A percentile compares a stretch with the other conserved stretches of the same genome.
Evolutionary conservation across 1,140 invertebrate species (phyloP).

Genomic region (Ephestia elutella): DNA sequence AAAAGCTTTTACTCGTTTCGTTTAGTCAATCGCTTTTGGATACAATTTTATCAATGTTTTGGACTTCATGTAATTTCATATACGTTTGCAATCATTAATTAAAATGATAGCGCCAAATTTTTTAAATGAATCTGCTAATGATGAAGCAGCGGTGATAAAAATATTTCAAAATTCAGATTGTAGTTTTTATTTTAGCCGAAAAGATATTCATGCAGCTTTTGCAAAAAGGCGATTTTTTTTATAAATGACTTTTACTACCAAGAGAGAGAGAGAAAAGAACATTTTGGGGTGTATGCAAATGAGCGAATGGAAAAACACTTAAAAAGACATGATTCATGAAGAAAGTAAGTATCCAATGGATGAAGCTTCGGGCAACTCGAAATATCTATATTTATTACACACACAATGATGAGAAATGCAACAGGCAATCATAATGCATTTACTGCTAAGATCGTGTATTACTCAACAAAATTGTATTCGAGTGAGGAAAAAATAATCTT

Average conservation of each 20-base stretch:
- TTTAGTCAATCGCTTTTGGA: background rate
- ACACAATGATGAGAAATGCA: background rate
- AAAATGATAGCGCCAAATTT: background rate
- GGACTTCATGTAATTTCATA: background rate
- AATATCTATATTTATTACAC: background rate
- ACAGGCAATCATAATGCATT: background rate
- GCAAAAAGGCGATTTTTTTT: no score
- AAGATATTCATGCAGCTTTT: no score
- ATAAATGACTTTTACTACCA: no score
- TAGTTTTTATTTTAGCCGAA: no score
- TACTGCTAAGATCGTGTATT: constrained; percentile 3
- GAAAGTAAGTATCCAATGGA: no score
- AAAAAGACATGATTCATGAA: no score
- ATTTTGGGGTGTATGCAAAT: no score
- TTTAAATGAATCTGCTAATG: constrained; percentile 19
- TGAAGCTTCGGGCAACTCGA: background rate
- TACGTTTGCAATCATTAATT: background rate
- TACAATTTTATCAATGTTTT: background rate
- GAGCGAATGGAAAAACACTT: no score
- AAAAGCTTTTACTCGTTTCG: background rate
- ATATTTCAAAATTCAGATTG: no score
- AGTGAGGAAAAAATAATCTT: constrained; percentile 2
- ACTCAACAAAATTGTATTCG: background rate
- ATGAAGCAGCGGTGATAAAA: background rate
- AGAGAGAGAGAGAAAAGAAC: no score